A percentile compares a stretch with the other conserved stretches of the same genome.
phyloP scores from a whole-genome alignment of 1,140 invertebrate genomes.

The Manduca sexta region DNA sequence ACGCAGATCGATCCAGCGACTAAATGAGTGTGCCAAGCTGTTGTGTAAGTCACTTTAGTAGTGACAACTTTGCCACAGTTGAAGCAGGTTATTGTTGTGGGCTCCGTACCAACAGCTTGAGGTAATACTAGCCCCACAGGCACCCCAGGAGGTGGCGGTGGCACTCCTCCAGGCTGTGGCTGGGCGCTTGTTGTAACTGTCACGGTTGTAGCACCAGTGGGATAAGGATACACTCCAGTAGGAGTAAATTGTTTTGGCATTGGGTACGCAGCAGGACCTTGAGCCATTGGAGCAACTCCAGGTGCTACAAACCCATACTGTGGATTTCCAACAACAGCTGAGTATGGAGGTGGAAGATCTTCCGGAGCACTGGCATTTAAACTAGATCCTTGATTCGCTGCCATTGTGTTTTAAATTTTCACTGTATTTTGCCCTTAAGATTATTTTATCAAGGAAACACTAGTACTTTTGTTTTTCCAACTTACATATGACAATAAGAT shows the following conservation, averaged over 20 bases:
- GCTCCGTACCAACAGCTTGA: constrained; percentile 52
- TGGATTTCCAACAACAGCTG: constrained; percentile 55
- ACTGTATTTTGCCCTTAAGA: too few relatives aligned
- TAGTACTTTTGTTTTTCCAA: too few relatives aligned
- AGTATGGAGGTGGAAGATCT: constrained; percentile 62
- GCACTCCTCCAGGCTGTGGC: constrained; percentile 30
- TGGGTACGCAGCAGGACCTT: constrained; percentile 18
- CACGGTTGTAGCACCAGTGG: constrained; percentile 12
- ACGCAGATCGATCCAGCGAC: constrained; percentile 61
- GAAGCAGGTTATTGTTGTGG: constrained; percentile 56
- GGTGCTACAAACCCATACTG: constrained; percentile 55
- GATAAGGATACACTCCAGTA: constrained; percentile 54
- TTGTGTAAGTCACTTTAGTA: constrained; percentile 58
- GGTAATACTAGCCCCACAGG: constrained; percentile 51
- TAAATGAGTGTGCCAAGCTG: constrained; percentile 64
- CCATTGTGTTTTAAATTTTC: constrained; percentile 7
- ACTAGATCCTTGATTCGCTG: constrained; percentile 8
- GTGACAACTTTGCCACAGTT: constrained; percentile 63
- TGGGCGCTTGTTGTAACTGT: constrained; percentile 30
- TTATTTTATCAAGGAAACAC: too few relatives aligned
- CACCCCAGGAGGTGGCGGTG: constrained; percentile 33
- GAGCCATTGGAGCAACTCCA: constrained; percentile 17
- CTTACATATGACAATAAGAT: too few relatives aligned
- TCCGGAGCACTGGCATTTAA: constrained; percentile 26
- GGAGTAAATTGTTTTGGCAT: constrained; percentile 50